phyloP scores from a whole-genome alignment of 1,140 invertebrate genomes.

The Acromyrmex heyeri region DNA sequence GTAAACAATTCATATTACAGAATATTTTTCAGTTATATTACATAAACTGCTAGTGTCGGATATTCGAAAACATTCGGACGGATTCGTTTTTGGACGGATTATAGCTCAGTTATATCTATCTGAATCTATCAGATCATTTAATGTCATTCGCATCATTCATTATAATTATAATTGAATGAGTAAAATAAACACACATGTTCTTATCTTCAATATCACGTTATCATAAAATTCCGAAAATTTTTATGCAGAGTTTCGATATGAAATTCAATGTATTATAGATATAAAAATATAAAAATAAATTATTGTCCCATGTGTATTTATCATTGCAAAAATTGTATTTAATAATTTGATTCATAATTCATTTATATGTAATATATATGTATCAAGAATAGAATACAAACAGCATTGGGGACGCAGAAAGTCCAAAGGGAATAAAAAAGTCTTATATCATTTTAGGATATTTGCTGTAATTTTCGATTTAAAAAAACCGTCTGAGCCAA shows the following conservation, averaged over 20 bases:
- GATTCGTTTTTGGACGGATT: background rate
- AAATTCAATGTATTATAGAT: background rate
- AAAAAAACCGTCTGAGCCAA: too few species aligned
- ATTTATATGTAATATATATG: background rate
- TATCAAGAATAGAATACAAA: too few species aligned
- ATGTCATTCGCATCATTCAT: background rate
- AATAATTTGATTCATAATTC: background rate
- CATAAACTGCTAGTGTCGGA: background rate
- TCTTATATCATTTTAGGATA: too few species aligned
- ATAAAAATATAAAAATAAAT: background rate
- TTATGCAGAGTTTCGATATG: background rate
- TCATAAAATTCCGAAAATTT: conserved; percentile 9
- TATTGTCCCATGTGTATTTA: background rate
- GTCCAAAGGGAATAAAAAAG: too few species aligned
- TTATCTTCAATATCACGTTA: background rate
- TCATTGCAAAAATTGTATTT: background rate
- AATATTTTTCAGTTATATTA: background rate
- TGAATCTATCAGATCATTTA: conserved; percentile 24
- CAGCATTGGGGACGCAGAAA: too few species aligned
- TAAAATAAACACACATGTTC: background rate
- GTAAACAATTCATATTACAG: conserved; percentile 4
- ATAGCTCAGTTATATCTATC: background rate
- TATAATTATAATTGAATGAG: background rate
- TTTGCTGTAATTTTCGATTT: too few species aligned
- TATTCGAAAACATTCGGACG: background rate